These are phyloP conservation scores for Hassar affinis DNA, from an alignment of 2,113 vertebrate species.

Conservation along the genomic window DNA sequence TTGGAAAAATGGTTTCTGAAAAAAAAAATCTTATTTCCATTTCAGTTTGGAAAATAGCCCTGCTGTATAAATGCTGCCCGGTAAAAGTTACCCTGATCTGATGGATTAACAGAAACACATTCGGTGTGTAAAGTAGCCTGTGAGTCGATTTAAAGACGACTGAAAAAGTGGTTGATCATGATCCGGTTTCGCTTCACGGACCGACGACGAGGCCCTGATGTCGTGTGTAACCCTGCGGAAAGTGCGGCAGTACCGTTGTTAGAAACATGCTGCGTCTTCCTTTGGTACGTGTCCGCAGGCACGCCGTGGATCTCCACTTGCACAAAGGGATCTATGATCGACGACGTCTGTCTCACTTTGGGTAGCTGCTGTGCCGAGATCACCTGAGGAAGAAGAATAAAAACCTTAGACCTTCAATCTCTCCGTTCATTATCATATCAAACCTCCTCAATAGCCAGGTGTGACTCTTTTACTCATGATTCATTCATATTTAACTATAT, in stretches of 20 bases:
- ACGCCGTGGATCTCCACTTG: constrained; percentile 82
- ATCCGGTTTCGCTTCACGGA: background rate
- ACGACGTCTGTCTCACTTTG: constrained; percentile 83
- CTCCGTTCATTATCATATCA: background rate
- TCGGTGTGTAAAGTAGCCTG: background rate
- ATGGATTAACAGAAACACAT: background rate
- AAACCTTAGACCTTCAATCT: background rate
- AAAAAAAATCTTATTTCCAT: too few relatives aligned
- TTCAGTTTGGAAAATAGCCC: too few relatives aligned
- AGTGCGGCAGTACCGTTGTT: constrained; percentile 80
- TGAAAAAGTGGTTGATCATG: background rate
- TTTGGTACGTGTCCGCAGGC: constrained; percentile 72
- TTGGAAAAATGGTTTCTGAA: too few relatives aligned
- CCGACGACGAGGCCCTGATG: background rate
- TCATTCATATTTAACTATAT: background rate
- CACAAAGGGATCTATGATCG: constrained; percentile 89
- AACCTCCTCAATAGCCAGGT: background rate
- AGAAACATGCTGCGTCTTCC: constrained; percentile 72
- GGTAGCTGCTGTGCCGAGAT: constrained; percentile 95
- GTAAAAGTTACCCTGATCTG: background rate
- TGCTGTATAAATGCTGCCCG: background rate
- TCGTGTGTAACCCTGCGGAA: background rate
- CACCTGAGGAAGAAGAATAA: constrained; percentile 69
- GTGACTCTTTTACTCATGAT: background rate
- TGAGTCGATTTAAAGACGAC: background rate